Percentiles rank a stretch among this genome's conserved stretches.
Evolutionary conservation across 1,140 invertebrate species (phyloP).

Genomic region (Cyrtorhinus lividipennis): DNA sequence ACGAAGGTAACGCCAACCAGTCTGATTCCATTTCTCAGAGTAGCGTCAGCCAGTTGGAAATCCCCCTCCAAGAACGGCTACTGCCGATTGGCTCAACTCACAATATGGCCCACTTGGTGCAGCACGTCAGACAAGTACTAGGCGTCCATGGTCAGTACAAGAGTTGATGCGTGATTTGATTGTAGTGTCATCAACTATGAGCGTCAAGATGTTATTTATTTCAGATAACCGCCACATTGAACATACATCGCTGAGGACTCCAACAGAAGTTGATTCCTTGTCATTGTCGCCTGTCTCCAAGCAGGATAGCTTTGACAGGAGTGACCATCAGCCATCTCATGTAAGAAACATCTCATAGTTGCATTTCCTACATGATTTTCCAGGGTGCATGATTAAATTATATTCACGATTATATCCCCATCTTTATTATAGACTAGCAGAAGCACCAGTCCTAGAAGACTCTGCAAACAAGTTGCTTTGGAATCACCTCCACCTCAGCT

Average conservation of each 20-base stretch:
- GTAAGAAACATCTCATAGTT: constrained; percentile 3
- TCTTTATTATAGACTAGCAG: constrained; percentile 27
- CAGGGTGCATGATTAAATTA: too few species aligned
- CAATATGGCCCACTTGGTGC: constrained; percentile 41
- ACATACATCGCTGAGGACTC: constrained; percentile 19
- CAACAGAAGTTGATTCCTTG: constrained; percentile 25
- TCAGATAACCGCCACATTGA: constrained; percentile 19
- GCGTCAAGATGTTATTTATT: not conserved
- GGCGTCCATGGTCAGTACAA: constrained; percentile 31
- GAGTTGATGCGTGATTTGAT: too few species aligned
- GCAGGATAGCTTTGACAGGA: constrained; percentile 26
- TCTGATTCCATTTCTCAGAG: constrained; percentile 16
- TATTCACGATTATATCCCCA: too few species aligned
- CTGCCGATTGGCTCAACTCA: constrained; percentile 49
- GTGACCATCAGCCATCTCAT: constrained; percentile 19
- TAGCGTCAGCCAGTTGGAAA: constrained; percentile 32
- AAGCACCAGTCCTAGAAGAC: constrained; percentile 41
- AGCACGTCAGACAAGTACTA: constrained; percentile 47
- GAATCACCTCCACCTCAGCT: constrained; percentile 39
- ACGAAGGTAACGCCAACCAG: constrained; percentile 20
- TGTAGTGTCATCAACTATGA: too few species aligned
- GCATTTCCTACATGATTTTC: not conserved
- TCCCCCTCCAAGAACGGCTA: constrained; percentile 46
- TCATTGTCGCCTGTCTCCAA: constrained; percentile 24
- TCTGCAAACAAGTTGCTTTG: constrained; percentile 51